Evolutionary conservation across 2,888 invertebrate species (phyloP), one percentile per base, ranked within the genome.

Genomic region (Hyalella azteca): DNA sequence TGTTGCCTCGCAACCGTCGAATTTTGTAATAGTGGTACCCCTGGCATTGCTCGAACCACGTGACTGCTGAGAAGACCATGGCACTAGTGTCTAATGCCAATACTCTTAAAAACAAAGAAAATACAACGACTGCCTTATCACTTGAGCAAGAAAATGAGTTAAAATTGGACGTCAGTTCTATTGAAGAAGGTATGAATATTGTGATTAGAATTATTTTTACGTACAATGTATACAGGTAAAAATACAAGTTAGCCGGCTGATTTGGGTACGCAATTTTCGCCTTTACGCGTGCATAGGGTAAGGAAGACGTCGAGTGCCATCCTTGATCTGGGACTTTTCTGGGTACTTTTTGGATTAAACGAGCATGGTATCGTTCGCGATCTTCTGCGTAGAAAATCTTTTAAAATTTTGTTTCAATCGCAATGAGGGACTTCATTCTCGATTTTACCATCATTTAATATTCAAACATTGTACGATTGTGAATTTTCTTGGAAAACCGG

Each of bases 11-110:
- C n/a, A n/a, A n/a, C n/a, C n/a, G n/a, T n/a, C n/a, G n/a, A n/a
- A n/a, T n/a, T n/a, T n/a, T n/a, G n/a, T n/a, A n/a, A n/a, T n/a
- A n/a, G n/a, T 54, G 54, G 4, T 3, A 54, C 26, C 54, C 29
- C 54, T 22, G 54, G 54, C 54, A 54, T 54, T 54, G 54, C 29
- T 22, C 29, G 54, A 26, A 54, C 54, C 54, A 54, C 54, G 54
- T 54, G 54, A 54, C 54, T 22, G 54, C 54, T 7, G 54, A 22
- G 54, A 54, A 29, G 54, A 54, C 5, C 54, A 54, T 54, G 54
- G 54, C 54, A 26, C 54, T 22, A 22, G 54, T 54, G 26, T 54
- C 54, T 22, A 54, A 54, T 26, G 22, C 54, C 22, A 54, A 54
- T 54, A 22, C 22, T 26, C 22, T 22, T 5, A 29, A 54, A 54